Base-by-base conservation (phyloP, 1,140 invertebrate genomes). In the Tetramorium parvispinum region DNA sequence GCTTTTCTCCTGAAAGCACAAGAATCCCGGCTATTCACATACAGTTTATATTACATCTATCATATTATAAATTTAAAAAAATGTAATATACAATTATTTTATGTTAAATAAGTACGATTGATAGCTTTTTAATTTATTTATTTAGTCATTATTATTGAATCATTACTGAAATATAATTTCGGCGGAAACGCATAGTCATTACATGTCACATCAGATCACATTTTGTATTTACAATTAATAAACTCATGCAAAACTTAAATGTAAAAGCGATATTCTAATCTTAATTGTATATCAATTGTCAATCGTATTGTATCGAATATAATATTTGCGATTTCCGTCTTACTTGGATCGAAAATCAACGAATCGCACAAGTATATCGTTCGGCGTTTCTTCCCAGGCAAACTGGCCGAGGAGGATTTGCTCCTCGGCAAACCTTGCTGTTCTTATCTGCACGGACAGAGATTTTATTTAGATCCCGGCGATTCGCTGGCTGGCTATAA, bases 401-500 rank as follows among this genome's bases (percentile, higher is more conserved):
- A 68, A 81, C 40, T 43, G 76, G 7, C 68, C 57, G 21, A 81
- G 77, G 59, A 71, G 71, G 75, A 90, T 89, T 85, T 85, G 68
- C 85, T 75, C 5, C 51, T 81, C 46, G 51, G 63, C 65, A n/a
- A 53, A 77, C 76, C 70, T 83, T 55, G 63, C 68, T 55, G 53
- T 53, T 82, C 92, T 94, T 59, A 63, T 94, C 93, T 83, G 87
- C 68, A 43, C 63, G 49, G 78, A 32, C 87, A 77, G 89, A 95
- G 94, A 95, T 95, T 95, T 95, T 95, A 95, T 95, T 95, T 95
- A 95, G 95, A 95, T 95, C 93, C 88, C 61, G 65, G 53, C 90
- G 89, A 93, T 93, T 91, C 86, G 70, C 89, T 89, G 91, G 87
- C 5, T 75, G 40, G 93, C 92, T 85, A 94, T 95, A 95, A 95